These are phyloP conservation scores for Zapornia atra DNA, from an alignment of 2,113 vertebrate species.

Conservation along the genomic window DNA sequence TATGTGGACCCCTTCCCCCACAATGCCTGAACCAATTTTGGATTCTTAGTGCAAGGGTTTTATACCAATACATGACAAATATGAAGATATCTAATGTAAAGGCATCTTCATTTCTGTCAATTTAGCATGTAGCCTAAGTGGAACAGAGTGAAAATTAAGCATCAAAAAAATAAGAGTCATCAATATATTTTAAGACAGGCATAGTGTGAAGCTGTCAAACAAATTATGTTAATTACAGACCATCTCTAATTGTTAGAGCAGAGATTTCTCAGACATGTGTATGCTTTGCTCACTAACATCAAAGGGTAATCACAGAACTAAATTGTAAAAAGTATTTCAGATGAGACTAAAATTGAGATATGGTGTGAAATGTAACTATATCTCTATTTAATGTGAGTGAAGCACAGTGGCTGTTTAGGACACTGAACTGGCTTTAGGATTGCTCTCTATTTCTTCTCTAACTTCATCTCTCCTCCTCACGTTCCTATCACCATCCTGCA, in stretches of 20 bases:
- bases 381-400: not conserved
- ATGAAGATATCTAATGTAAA: not conserved
- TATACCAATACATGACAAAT: not conserved
- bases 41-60: not conserved
- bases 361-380: not conserved
- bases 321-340: not conserved
- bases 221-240: constrained; percentile 61
- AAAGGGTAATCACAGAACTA: constrained; percentile 23
- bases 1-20: not conserved
- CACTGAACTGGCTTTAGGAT: not conserved
- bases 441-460: not conserved
- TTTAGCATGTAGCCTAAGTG: not conserved
- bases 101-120: not conserved
- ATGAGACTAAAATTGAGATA: not conserved
- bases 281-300: not conserved
- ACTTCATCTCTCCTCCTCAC: not conserved
- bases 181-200: constrained; percentile 47
- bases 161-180: not conserved
- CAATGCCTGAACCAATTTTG: not conserved
- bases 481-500: not conserved
- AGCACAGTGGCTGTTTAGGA: not conserved
- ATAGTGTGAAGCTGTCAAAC: constrained; percentile 43
- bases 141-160: constrained; percentile 23
- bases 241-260: constrained; percentile 39
- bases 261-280: not conserved